phyloP scores from a whole-genome alignment of 2,113 vertebrate genomes.

The Erpornis zantholeuca region DNA sequence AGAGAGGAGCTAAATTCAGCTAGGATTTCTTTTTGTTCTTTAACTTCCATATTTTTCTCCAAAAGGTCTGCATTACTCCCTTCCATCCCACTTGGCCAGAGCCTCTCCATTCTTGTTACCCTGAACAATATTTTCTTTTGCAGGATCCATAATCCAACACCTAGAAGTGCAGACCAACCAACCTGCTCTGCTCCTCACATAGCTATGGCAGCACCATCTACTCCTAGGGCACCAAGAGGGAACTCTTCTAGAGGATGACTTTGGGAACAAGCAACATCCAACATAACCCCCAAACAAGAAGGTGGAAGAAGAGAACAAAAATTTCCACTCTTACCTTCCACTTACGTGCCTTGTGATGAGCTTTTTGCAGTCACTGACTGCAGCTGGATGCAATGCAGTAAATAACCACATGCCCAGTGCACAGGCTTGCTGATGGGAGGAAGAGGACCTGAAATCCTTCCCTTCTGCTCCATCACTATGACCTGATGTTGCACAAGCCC shows the following conservation, averaged over 20 bases:
- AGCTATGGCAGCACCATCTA: background rate
- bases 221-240: fast-evolving
- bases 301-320: background rate
- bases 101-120: background rate
- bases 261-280: fast-evolving
- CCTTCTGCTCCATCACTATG: background rate
- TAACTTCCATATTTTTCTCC: background rate
- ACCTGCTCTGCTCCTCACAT: background rate
- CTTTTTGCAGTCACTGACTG: background rate
- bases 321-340: fast-evolving
- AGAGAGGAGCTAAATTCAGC: background rate
- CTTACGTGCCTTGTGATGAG: background rate
- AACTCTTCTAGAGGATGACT: fast-evolving
- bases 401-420: background rate
- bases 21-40: background rate
- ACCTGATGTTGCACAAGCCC: background rate
- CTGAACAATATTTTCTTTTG: background rate
- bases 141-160: background rate
- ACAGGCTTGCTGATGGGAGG: background rate
- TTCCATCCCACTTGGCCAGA: background rate
- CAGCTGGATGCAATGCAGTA: background rate
- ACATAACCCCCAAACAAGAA: background rate
- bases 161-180: background rate
- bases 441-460: background rate
- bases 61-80: background rate